These are phyloP conservation scores for Nycticryphes semicollaris DNA, from an alignment of 2,113 vertebrate genomes.

Conservation along the genomic window DNA sequence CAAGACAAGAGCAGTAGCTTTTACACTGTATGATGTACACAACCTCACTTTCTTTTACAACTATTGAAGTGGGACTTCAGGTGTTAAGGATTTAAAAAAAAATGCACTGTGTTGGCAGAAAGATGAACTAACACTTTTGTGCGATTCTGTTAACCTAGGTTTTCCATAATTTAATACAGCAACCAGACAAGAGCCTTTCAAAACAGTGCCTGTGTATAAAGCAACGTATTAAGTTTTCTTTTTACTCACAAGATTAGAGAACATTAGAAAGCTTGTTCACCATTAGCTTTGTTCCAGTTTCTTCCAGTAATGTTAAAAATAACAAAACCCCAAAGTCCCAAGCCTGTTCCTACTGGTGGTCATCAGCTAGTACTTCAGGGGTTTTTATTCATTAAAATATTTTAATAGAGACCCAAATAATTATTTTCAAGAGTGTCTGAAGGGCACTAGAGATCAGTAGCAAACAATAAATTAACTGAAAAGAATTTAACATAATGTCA, in stretches of 20 bases:
- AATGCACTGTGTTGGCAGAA: neutral
- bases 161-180: neutral
- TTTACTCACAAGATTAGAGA: slow-evolving; percentile 3
- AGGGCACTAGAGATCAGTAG: slow-evolving; percentile 36
- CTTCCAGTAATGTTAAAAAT: slow-evolving; percentile 19
- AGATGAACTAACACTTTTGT: neutral
- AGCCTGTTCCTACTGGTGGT: neutral
- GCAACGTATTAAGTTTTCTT: neutral
- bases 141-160: neutral
- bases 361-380: slow-evolving; percentile 19
- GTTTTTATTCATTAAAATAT: slow-evolving; percentile 52
- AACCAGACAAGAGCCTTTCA: neutral
- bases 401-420: slow-evolving; percentile 50
- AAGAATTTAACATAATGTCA: slow-evolving; percentile 27
- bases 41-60: neutral
- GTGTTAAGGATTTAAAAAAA: neutral
- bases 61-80: neutral
- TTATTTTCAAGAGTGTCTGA: slow-evolving; percentile 58
- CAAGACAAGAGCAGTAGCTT: neutral
- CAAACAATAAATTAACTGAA: slow-evolving; percentile 59
- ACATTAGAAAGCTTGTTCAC: neutral
- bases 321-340: neutral
- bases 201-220: neutral
- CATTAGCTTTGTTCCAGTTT: neutral
- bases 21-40: neutral